Evolutionary conservation across 2,797 vertebrate species (phyloP).

Genomic region (Orestias chungarensis): DNA sequence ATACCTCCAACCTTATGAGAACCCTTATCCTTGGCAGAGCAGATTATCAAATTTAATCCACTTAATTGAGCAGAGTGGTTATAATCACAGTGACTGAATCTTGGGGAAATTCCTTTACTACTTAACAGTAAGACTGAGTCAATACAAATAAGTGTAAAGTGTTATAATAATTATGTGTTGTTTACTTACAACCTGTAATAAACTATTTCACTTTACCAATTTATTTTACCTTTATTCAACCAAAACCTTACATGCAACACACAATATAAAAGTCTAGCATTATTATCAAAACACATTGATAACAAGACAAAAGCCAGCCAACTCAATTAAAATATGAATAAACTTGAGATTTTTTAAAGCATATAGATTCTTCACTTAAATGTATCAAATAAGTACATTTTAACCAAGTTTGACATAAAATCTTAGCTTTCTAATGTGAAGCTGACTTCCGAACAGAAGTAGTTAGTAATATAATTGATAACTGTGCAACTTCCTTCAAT

Average conservation of each 20-base stretch:
- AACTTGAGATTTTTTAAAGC: no score
- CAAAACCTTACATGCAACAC: not conserved
- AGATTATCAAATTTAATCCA: slow-evolving; percentile 63
- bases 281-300: not conserved
- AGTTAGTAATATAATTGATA: no score
- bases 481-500: not conserved
- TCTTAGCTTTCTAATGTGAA: no score
- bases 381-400: no score
- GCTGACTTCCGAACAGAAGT: no score
- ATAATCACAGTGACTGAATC: slow-evolving; percentile 18
- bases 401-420: no score
- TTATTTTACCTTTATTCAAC: slow-evolving; percentile 8
- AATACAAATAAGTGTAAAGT: not conserved
- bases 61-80: slow-evolving; percentile 41
- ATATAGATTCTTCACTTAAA: no score
- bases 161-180: not conserved
- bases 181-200: not conserved
- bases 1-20: slow-evolving; percentile 48
- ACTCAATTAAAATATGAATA: no score
- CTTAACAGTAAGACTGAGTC: slow-evolving; percentile 1
- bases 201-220: not conserved
- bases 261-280: not conserved
- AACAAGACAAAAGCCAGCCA: no score
- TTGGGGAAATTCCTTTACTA: slow-evolving; percentile 19
- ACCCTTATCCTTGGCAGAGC: slow-evolving; percentile 26